Evolutionary conservation across 2,113 vertebrate species (phyloP), one percentile per base, ranked within the genome.

Genomic region (Cardinalis cardinalis): DNA sequence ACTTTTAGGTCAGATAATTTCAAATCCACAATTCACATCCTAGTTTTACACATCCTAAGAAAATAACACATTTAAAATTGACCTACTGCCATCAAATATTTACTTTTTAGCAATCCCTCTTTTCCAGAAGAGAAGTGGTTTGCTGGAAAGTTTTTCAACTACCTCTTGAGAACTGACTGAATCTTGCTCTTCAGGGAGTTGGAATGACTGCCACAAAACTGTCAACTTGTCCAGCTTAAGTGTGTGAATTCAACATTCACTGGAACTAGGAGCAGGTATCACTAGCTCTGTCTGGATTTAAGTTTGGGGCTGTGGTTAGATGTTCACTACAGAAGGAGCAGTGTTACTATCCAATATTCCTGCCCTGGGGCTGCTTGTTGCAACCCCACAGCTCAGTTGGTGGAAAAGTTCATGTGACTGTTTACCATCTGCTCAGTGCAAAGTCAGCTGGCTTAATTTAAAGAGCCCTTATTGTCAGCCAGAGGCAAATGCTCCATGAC

Each of bases 391-490:
- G 78, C 84, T 89, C 93, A 59, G 78, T 51, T 73, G 91, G 91
- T 91, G 83, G 95, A 85, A 83, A 89, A 90, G 92, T 84, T 94
- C 94, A 86, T 63, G 72, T 80, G 90, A 94, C 86, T 94, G 58
- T 78, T 89, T 31, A 61, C 87, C 94, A 92, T 92, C 89, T 94
- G 89, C 91, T 61, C 89, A 53, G 66, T 10, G 66, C 70, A 87
- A 90, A 94, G 49, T 94, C 87, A 79, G 53, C 51, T 61, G 74
- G 46, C 71, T 94, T 59, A 53, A 68, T 82, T 76, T 73, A 58
- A 90, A 87, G 66, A 84, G 59, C 41, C 66, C 55, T 72, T 61
- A 48, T 14, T 52, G 58, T 44, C 74, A 69, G 73, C 88, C 44
- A 55, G 34, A 73, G 92, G 73, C 77, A 75, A 90, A 84, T 7